A percentile compares a stretch with the other conserved stretches of the same genome.
Evolutionary conservation across 2,113 vertebrate species (phyloP).

Genomic region (Myotis lucifugus): DNA sequence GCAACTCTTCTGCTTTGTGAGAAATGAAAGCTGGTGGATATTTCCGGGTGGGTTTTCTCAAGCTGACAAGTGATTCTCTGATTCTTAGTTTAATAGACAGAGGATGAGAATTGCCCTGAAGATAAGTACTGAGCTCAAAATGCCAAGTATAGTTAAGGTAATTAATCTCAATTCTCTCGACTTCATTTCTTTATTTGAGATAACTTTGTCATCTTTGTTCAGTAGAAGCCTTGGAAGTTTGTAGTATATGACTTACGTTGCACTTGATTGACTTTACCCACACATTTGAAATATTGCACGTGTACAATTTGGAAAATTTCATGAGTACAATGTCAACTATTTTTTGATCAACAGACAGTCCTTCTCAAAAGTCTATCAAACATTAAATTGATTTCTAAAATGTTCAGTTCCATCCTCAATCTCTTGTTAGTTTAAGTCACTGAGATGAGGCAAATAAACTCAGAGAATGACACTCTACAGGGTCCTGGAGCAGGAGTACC

Average conservation of each 20-base stretch:
- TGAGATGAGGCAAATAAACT: neutral
- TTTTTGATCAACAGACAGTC: neutral
- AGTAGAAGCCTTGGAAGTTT: neutral
- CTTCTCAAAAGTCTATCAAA: neutral
- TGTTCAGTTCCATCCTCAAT: neutral
- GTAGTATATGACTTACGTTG: neutral
- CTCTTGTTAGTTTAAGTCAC: neutral
- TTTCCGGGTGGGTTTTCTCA: neutral
- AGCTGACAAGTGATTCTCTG: neutral
- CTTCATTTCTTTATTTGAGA: neutral
- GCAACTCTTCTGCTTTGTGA: neutral
- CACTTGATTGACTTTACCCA: neutral
- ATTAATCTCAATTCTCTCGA: neutral
- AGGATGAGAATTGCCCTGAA: neutral
- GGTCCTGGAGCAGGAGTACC: neutral
- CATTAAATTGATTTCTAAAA: neutral
- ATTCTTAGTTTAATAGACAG: neutral
- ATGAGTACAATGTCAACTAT: neutral
- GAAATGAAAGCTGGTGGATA: neutral
- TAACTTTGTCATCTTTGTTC: neutral
- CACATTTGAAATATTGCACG: neutral
- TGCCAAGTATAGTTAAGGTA: neutral
- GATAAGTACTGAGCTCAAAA: neutral
- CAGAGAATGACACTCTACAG: neutral
- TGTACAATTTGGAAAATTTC: neutral